Percentiles rank a stretch among this genome's conserved stretches.
phyloP scores from a whole-genome alignment of 2,797 vertebrate species.

The Coranthus polyacanthus region DNA sequence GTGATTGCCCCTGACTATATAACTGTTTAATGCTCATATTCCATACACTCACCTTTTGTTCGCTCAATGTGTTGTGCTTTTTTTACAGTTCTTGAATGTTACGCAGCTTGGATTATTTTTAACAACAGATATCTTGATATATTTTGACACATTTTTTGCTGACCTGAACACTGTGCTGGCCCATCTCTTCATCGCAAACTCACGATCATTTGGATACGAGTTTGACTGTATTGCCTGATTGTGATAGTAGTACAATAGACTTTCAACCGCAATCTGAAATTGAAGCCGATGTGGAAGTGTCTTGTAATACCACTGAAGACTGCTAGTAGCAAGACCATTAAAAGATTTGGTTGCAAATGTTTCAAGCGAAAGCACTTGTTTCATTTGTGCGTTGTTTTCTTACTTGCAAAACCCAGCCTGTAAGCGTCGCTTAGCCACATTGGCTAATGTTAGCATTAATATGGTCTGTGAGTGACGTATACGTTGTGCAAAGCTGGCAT shows the following conservation, averaged over 20 bases:
- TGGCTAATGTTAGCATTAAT: too few relatives aligned
- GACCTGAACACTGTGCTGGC: background rate
- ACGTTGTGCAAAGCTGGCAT: too few relatives aligned
- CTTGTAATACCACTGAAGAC: too few relatives aligned
- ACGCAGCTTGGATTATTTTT: background rate
- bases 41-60: background rate
- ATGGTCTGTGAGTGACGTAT: too few relatives aligned
- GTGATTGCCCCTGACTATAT: background rate
- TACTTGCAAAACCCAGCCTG: too few relatives aligned
- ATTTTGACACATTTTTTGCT: slow-evolving; percentile 1
- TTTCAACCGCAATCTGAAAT: too few relatives aligned
- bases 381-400: too few relatives aligned
- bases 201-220: slow-evolving; percentile 1
- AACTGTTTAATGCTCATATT: background rate
- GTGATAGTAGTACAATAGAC: background rate
- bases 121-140: slow-evolving; percentile 4
- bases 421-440: background rate
- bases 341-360: too few relatives aligned
- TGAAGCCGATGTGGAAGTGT: too few relatives aligned
- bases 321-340: too few relatives aligned
- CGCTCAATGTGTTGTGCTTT: background rate
- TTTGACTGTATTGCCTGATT: slow-evolving; percentile 8
- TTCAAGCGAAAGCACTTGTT: too few relatives aligned
- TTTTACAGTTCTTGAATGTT: background rate
- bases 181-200: too few relatives aligned